Base-by-base conservation (phyloP, 2,888 invertebrate genomes). In the Apotomis turbidana region DNA sequence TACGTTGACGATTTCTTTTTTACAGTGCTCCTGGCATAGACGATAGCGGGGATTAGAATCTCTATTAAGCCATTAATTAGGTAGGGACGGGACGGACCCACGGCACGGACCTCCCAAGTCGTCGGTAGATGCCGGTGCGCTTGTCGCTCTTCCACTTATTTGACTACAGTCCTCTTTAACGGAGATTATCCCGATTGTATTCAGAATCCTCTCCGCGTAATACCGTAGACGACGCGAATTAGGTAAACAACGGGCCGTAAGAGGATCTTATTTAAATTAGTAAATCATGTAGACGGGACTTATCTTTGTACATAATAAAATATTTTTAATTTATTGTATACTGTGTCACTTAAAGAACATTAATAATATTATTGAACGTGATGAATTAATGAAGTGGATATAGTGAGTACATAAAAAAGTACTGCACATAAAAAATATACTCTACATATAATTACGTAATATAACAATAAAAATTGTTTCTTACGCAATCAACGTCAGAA, bases 81-180 rank as follows among this genome's bases (percentile, higher is more conserved):
- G 81, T 77, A 77, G 75, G 76, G 82, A 77, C 78, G 79, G 71
- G 9, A 49, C 10, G 49, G 6, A 41, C 5, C 41, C 41, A 9
- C 78, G 75, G 68, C 79, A 64, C 64, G 81, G 92, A 91, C 92
- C 92, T 87, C 92, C 92, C 92, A 92, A 83, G 90, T 79, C 74
- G 90, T 73, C 78, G 77, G 74, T 57, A 63, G 57, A 74, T 70
- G 27, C 74, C 75, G 74, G 74, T 76, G 79, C 83, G 83, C 27
- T 27, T 82, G 85, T 81, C 83, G 79, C 75, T 74, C 77, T 81
- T 80, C 80, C 74, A 85, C 82, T 81, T 85, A 84, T 87, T 89
- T 86, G 88, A 87, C 82, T 81, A 82, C 76, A 80, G 79, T 79
- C 78, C 78, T 79, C 82, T 84, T 82, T 79, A 80, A 78, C 74